Base-by-base conservation (phyloP, 2,888 invertebrate species). In the Agrochola lychnidis region DNA sequence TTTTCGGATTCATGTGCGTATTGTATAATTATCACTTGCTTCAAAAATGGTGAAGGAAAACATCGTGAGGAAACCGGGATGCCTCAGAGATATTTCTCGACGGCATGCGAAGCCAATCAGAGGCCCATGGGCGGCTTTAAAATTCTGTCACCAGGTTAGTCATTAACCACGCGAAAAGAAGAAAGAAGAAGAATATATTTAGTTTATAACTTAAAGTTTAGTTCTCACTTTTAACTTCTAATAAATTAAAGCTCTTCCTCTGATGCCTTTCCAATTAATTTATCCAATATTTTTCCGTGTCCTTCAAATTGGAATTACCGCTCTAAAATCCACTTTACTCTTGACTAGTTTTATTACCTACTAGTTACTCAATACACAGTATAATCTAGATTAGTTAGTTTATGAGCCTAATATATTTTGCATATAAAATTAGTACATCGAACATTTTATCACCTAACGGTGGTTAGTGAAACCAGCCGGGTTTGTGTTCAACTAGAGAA, bases 321-420 rank as follows among this genome's bases (percentile, higher is more conserved):
- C 14, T 67, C 2, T 19, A 22, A 48, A 76, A 25, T 40, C 4
- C 45, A 40, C 10, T 36, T 72, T 51, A 57, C 51, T 66, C 64
- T 42, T 71, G 14, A n/a, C 68, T 63, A 42, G 19, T 64, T 81
- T 51, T 48, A 30, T 25, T 40, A n/a, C n/a, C n/a, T n/a, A 19
- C 36, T 19, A 22, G 48, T 64, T 64, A 42, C 51, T 76, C 57
- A 76, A 57, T 79, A 56, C 25, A 68, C 16, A 30, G 4, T 76
- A 61, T 57, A 22, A 76, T 81, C 62, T 68, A 74, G 68, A 68
- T 82, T 53, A 66, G 67, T 51, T n/a, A 56, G 40, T 82, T 82
- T 81, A 83, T 73, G 72, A 62, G 72, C 30, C 53, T 63, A 70
- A 78, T 73, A 67, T 71, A 77, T 77, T 82, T 76, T 70, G 53